A percentile compares a stretch with the other conserved stretches of the same genome.
phyloP scores from a whole-genome alignment of 2,797 vertebrate species.

The Urocyon cinereoargenteus region DNA sequence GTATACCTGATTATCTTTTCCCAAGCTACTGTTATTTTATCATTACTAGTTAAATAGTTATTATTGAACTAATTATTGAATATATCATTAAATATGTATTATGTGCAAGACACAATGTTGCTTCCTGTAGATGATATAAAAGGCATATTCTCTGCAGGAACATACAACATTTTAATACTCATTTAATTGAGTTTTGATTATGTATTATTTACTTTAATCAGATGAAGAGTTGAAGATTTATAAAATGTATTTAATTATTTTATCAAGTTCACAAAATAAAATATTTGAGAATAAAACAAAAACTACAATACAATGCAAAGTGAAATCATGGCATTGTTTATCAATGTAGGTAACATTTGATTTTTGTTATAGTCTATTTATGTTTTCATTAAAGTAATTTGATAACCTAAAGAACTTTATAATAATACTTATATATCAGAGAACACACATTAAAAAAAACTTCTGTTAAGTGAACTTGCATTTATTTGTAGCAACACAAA shows the following conservation, averaged over 20 bases:
- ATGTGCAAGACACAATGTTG: background rate
- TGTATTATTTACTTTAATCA: background rate
- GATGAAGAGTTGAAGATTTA: background rate
- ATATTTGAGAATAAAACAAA: conserved; percentile 14
- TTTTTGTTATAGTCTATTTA: background rate
- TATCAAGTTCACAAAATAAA: conserved; percentile 28
- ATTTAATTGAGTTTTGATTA: conserved; percentile 37
- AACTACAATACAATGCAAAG: background rate
- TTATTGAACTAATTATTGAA: background rate
- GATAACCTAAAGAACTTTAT: conserved; percentile 20
- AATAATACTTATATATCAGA: background rate
- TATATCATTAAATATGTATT: conserved; percentile 7
- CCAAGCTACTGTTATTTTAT: background rate
- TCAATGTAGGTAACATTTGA: background rate
- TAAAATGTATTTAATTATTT: conserved; percentile 28
- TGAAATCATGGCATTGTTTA: background rate
- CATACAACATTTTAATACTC: background rate
- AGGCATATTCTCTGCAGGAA: background rate
- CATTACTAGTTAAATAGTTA: background rate
- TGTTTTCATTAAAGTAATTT: conserved; percentile 13
- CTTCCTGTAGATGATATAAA: conserved; percentile 37
- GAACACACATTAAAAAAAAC: background rate
- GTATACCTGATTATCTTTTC: background rate
- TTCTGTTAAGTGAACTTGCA: conserved; percentile 31
- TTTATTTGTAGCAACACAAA: conserved; percentile 18